Percentiles rank a stretch among this genome's conserved stretches.
Conservation (phyloP, 53 echinoderm and acorn worm species). For the Mesocentrotus franciscanus region DNA sequence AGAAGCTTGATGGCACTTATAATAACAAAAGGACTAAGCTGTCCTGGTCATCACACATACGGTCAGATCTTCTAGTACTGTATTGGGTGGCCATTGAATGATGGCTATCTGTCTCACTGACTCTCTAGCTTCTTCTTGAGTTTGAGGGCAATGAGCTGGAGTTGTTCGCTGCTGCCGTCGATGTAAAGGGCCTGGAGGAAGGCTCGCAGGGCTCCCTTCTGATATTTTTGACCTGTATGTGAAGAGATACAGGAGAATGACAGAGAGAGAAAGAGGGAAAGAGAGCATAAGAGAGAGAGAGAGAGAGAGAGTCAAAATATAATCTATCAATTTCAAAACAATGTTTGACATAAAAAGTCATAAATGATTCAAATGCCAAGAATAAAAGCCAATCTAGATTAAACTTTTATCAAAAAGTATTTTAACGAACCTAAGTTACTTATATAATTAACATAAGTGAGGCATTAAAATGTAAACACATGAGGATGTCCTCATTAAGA, state of each 20-base stretch:
- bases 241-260: background rate
- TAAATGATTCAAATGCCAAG: no score
- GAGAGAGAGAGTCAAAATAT: no score
- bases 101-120: slow-evolving; percentile 7
- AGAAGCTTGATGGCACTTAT: no score
- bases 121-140: slow-evolving; percentile 70
- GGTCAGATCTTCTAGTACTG: slow-evolving; percentile 6
- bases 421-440: no score
- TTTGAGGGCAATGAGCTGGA: slow-evolving; percentile 72
- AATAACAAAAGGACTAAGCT: no score
- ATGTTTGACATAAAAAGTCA: no score
- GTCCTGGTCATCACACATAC: background rate
- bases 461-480: no score
- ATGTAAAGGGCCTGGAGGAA: slow-evolving; percentile 88
- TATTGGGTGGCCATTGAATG: background rate
- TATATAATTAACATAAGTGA: no score
- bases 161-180: slow-evolving; percentile 70
- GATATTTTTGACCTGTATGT: slow-evolving; percentile 59
- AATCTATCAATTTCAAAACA: no score
- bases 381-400: no score
- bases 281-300: background rate
- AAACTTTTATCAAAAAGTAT: no score
- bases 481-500: no score
- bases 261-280: background rate
- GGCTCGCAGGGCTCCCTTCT: slow-evolving; percentile 66